phyloP scores from a whole-genome alignment of 2,113 vertebrate genomes.

The Pampusana beccarii region DNA sequence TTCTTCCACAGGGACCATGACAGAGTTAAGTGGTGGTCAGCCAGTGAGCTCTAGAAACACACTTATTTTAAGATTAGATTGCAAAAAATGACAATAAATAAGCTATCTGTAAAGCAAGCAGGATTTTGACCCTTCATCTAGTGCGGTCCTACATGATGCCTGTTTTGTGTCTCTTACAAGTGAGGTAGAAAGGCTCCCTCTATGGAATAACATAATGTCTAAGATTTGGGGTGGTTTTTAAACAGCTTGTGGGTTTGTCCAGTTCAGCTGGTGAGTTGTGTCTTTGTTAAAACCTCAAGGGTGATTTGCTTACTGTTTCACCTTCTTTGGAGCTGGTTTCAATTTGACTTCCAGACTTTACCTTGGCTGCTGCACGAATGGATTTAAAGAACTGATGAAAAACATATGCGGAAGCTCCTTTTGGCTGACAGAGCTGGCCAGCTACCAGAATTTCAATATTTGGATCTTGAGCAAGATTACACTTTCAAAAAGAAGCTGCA shows the following conservation, averaged over 20 bases:
- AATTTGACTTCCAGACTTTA: background rate
- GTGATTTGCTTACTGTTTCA: background rate
- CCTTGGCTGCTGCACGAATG: background rate
- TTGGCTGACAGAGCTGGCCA: background rate
- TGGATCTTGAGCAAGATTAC: background rate
- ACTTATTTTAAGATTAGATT: background rate
- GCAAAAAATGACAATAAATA: background rate
- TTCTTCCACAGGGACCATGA: background rate
- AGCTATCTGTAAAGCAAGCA: background rate
- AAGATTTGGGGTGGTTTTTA: background rate
- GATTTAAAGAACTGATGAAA: background rate
- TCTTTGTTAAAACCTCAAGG: background rate
- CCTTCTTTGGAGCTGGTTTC: background rate
- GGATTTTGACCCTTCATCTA: background rate
- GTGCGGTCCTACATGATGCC: background rate
- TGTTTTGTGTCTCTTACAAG: background rate
- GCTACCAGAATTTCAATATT: background rate
- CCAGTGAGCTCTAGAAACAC: background rate
- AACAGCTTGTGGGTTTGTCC: background rate
- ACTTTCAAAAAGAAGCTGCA: background rate
- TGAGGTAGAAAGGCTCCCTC: background rate
- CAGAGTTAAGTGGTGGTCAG: background rate
- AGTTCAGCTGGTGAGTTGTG: background rate
- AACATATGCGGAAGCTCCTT: background rate
- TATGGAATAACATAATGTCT: fast-evolving